Evolutionary conservation across 1,140 invertebrate species (phyloP), one percentile per base, ranked within the genome.

Genomic region (Pseudomyrmex concolor): DNA sequence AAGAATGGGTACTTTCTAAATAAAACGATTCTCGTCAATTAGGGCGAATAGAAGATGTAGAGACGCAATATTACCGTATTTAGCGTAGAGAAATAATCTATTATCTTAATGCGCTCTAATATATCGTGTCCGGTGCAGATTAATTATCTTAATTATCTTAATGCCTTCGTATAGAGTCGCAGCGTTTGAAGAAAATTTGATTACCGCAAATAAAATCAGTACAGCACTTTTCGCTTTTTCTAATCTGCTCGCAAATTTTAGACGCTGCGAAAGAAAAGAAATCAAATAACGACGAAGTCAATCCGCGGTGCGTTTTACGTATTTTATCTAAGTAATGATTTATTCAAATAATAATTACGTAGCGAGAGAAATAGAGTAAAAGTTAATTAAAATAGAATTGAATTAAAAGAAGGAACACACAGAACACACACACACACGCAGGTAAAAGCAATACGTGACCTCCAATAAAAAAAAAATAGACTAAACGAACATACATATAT

Each of bases 121-220:
- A 34, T 7, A 34, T 7, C 34, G 64, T 78, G 51, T 76, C 48
- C 22, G 22, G 68, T 59, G 54, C 76, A 70, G 54, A 78, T 70
- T 78, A 78, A 78, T 78, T 78, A 78, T 78, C 64, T 70, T 78
- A 78, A 78, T 78, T 78, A 78, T 78, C 64, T 70, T 78, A 78
- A 78, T 78, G 76, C 34, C 64, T 70, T 48, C 34, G 64, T 68
- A 7, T 34, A 68, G 63, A 2, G 63, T 50, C 50, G 63, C 57
- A 57, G 68, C 64, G 15, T 70, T 78, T 25, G 67, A 48, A 48
- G 54, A 78, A 70, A 70, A 78, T 80, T 80, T 80, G 76, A 80
- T 80, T 62, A 70, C 76, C 50, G 54, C 54, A 43, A 55, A 80
- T 80, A 71, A 78, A 80, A 43, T 45, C n/a, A 10, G 43, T 25